Conservation (phyloP, 2,797 vertebrate species). For the Iguana delicatissima region DNA sequence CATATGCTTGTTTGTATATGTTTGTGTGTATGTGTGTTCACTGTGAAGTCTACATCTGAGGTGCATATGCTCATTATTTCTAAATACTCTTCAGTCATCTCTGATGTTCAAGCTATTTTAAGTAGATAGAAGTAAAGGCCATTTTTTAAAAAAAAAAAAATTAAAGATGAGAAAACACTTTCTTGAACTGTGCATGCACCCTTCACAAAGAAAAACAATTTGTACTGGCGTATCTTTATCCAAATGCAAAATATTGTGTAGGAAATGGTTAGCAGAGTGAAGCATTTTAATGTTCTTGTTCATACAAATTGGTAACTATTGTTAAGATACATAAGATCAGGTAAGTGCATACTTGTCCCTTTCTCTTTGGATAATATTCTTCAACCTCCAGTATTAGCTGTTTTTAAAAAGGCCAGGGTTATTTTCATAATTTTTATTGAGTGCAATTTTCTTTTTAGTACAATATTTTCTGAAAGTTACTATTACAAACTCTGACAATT, state of each 20-base stretch:
- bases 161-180: not conserved
- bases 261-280: not conserved
- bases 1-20: not conserved
- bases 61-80: not conserved
- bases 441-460: constrained; percentile 84
- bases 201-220: not conserved
- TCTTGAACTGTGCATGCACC: not conserved
- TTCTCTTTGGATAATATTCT: not conserved
- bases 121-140: not conserved
- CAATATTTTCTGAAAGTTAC: constrained; percentile 82
- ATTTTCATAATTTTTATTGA: constrained; percentile 82
- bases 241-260: not conserved
- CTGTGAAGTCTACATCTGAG: not conserved
- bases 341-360: not conserved
- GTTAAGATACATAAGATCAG: not conserved
- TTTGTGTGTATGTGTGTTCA: not conserved
- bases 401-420: constrained; percentile 22
- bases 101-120: not conserved
- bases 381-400: not conserved
- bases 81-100: not conserved
- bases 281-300: not conserved
- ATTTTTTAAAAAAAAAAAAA: not conserved
- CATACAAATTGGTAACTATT: not conserved
- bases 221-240: not conserved
- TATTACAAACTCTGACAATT: constrained; percentile 83